Conservation (phyloP, 30 jellyfish, hydroid and myxozoan genomes). For the Aurelia aurita region DNA sequence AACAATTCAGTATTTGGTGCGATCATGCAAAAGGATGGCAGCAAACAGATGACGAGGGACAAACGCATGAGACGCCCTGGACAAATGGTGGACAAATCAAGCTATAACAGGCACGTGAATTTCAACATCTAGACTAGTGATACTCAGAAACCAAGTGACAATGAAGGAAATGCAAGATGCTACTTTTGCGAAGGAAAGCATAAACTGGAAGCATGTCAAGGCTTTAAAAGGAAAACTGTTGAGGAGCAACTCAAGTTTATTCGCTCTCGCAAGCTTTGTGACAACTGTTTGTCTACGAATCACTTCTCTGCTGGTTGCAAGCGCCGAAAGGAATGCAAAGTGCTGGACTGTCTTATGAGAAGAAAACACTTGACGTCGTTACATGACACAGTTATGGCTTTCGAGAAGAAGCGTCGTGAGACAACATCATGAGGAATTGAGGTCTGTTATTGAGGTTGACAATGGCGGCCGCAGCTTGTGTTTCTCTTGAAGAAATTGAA, state of each 20-base stretch:
- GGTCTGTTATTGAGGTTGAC: too few relatives aligned
- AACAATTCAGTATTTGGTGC: slow-evolving; percentile 59
- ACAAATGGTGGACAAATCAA: slow-evolving; percentile 1
- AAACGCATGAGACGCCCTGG: background rate
- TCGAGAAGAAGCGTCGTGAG: too few relatives aligned
- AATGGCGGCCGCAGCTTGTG: too few relatives aligned
- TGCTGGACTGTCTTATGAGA: too few relatives aligned
- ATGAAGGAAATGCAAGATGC: slow-evolving; percentile 13
- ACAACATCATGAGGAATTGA: too few relatives aligned
- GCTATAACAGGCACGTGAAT: background rate
- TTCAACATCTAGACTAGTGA: background rate
- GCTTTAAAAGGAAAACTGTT: slow-evolving; percentile 9
- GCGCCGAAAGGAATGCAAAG: too few relatives aligned
- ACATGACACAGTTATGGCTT: too few relatives aligned
- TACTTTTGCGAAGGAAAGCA: slow-evolving; percentile 11
- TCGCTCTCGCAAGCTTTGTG: slow-evolving; percentile 14
- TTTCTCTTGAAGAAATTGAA: too few relatives aligned
- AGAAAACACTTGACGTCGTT: too few relatives aligned
- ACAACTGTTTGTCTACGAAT: slow-evolving; percentile 15
- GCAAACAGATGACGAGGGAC: background rate
- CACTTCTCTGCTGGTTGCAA: too few relatives aligned
- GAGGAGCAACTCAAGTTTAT: slow-evolving; percentile 1
- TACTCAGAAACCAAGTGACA: slow-evolving; percentile 15
- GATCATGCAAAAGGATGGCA: slow-evolving; percentile 26
- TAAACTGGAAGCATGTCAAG: background rate